Percentiles rank a stretch among this genome's conserved stretches.
phyloP scores from a whole-genome alignment of 2,888 invertebrate species.

The Acanthococcus lagerstroemiae region DNA sequence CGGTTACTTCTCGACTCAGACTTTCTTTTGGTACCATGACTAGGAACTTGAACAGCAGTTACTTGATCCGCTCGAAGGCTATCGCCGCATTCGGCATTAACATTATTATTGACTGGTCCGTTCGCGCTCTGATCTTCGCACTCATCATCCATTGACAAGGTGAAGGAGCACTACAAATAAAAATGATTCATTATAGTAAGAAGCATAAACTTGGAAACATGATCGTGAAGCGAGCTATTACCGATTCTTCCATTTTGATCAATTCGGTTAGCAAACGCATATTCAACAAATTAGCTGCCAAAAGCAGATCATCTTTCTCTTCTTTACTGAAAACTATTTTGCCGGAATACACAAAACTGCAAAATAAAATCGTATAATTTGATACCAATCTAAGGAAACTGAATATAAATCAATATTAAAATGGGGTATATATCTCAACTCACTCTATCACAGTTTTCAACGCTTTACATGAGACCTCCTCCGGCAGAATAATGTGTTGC shows the following conservation, averaged over 20 bases:
- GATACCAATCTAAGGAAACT: not conserved
- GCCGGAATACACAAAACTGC: slow-evolving; percentile 19
- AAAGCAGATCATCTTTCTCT: slow-evolving; percentile 12
- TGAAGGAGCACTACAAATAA: slow-evolving; percentile 13
- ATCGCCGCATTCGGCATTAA: too few species aligned
- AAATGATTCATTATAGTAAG: not conserved
- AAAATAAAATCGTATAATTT: not conserved
- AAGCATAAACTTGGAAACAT: not conserved
- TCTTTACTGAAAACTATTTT: slow-evolving; percentile 13
- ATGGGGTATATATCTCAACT: not conserved
- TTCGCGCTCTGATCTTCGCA: not conserved
- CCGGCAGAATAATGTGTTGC: slow-evolving; percentile 19
- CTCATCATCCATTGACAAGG: slow-evolving; percentile 21
- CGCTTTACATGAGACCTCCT: slow-evolving; percentile 24
- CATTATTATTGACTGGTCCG: not conserved
- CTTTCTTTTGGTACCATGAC: slow-evolving; percentile 14
- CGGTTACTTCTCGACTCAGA: slow-evolving; percentile 3
- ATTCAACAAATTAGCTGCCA: slow-evolving; percentile 12
- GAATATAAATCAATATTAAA: not conserved
- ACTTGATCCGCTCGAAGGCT: too few species aligned
- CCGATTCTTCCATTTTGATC: slow-evolving; percentile 11
- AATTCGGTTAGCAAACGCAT: slow-evolving; percentile 12
- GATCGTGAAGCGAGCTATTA: not conserved
- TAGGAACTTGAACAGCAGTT: too few species aligned
- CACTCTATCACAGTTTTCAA: slow-evolving; percentile 18